phyloP scores from a whole-genome alignment of 2,797 vertebrate genomes.

The Chelon auratus region DNA sequence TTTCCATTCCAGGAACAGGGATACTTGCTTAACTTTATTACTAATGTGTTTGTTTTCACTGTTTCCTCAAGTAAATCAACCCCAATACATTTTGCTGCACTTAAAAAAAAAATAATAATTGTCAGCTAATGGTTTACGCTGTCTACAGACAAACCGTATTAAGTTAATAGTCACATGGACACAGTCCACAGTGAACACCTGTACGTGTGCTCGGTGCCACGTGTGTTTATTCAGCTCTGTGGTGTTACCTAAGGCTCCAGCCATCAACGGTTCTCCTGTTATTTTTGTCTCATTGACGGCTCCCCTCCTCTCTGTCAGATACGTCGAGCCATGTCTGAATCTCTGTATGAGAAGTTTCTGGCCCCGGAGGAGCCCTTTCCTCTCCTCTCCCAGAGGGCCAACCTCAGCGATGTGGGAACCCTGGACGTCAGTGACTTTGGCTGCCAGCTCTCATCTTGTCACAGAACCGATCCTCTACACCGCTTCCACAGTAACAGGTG shows the following conservation, averaged over 20 bases:
- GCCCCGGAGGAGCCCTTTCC: slow-evolving; percentile 94
- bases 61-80: too few species aligned
- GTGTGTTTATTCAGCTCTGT: background rate
- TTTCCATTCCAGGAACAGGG: too few species aligned
- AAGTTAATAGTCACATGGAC: too few species aligned
- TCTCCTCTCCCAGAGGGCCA: slow-evolving; percentile 89
- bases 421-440: slow-evolving; percentile 96
- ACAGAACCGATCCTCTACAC: slow-evolving; percentile 94
- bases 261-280: background rate
- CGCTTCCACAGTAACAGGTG: slow-evolving; percentile 96
- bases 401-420: slow-evolving; percentile 92
- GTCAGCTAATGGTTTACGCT: too few species aligned
- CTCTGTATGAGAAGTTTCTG: slow-evolving; percentile 95
- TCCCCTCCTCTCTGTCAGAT: slow-evolving; percentile 26
- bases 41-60: too few species aligned
- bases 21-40: too few species aligned
- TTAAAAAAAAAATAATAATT: too few species aligned
- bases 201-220: background rate
- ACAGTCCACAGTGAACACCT: too few species aligned
- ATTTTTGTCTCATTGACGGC: background rate
- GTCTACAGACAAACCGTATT: too few species aligned
- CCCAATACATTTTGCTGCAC: too few species aligned
- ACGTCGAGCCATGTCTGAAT: slow-evolving; percentile 84
- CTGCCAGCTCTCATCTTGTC: slow-evolving; percentile 95
- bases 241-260: background rate